phyloP scores from a whole-genome alignment of 2,113 vertebrate genomes.

The Alligator sinensis region DNA sequence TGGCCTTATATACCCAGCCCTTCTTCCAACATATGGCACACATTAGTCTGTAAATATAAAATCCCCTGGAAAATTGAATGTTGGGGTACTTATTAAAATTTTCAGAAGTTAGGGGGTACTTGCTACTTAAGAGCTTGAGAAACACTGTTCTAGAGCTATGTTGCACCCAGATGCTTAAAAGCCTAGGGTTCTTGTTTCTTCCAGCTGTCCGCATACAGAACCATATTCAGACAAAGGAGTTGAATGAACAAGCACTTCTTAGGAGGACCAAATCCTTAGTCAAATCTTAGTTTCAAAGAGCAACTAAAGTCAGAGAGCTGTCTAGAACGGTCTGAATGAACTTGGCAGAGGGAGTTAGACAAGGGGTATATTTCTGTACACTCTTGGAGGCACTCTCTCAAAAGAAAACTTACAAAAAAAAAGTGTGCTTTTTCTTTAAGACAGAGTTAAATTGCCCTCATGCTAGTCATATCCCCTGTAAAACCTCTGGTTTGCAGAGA shows the following conservation, averaged over 20 bases:
- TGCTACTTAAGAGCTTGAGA: no score
- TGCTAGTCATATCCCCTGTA: neutral
- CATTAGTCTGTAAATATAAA: no score
- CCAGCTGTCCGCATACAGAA: neutral
- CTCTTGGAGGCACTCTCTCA: neutral
- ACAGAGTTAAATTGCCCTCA: neutral
- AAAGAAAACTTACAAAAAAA: neutral
- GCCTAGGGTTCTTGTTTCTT: neutral
- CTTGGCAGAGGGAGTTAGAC: neutral
- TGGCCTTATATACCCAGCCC: no score
- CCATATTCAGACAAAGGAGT: neutral
- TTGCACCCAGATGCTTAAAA: neutral
- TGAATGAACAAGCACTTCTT: neutral
- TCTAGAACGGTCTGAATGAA: no score
- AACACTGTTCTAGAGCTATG: neutral
- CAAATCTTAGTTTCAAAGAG: no score
- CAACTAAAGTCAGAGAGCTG: no score
- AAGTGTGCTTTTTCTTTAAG: neutral
- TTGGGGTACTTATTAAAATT: no score
- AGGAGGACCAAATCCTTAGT: neutral
- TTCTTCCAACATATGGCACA: no score
- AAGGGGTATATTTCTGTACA: neutral
- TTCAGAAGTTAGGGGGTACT: no score
- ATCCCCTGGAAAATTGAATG: no score
- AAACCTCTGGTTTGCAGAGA: neutral